A percentile compares a stretch with the other conserved stretches of the same genome.
Conservation (phyloP, 2,888 invertebrate genomes). For the Fragum sueziense region DNA sequence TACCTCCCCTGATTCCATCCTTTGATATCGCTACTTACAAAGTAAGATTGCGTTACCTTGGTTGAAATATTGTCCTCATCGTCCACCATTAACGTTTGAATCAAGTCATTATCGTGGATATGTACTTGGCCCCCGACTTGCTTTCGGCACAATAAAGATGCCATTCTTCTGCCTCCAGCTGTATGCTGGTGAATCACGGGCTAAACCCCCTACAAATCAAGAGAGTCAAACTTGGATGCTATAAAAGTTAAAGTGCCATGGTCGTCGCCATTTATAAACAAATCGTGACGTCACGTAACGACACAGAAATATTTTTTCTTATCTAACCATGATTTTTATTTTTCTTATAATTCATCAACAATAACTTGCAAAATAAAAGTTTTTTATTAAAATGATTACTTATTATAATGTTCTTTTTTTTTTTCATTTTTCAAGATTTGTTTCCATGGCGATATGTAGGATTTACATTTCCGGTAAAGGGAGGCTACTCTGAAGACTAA, state of each 20-base stretch:
- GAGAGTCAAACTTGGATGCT: no score
- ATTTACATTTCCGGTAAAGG: constrained; percentile 50
- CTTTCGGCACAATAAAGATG: constrained; percentile 73
- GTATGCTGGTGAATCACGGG: background rate
- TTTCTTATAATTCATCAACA: no score
- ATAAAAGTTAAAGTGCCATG: background rate
- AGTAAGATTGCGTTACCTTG: no score
- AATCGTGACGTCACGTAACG: constrained; percentile 72
- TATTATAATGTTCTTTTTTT: background rate
- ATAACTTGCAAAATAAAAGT: no score
- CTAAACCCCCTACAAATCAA: no score
- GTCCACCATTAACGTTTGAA: constrained; percentile 61
- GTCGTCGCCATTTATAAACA: constrained; percentile 71
- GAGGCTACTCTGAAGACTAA: constrained; percentile 36
- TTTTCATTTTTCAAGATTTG: background rate
- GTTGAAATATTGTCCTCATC: constrained; percentile 59
- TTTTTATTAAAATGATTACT: no score
- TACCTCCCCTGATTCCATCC: no score
- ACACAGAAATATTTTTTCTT: constrained; percentile 32
- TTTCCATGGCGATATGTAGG: constrained; percentile 44
- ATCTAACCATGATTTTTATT: no score
- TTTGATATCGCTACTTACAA: no score
- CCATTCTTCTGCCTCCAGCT: constrained; percentile 53
- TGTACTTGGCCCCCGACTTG: constrained; percentile 71
- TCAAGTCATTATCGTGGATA: constrained; percentile 63